Base-by-base conservation (phyloP, 2,888 invertebrate genomes). In the Poecilobothrus nobilitatus region DNA sequence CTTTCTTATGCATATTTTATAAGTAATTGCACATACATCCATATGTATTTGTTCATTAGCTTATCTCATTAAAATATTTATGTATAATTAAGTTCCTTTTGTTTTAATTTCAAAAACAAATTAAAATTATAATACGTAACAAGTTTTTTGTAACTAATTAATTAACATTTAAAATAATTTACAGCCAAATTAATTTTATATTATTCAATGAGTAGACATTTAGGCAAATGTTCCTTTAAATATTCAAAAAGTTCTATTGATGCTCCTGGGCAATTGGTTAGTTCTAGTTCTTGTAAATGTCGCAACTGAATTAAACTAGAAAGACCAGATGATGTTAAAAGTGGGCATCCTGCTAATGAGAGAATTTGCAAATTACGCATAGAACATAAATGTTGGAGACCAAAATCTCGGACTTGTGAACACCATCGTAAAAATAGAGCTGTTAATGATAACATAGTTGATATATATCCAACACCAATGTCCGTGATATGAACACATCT, bases 401-500 rank as follows among this genome's bases (percentile, higher is more conserved):
- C 95, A 78, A 95, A 94, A 83, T 97, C 96, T 71, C 95, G 86
- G 71, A 97, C 89, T 84, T 95, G 95, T 65, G 94, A 91, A 82
- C 96, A 97, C 96, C 96, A 97, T 75, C 97, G 89, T 74, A 97
- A 85, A 83, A 93, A 96, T 76, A 97, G 85, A 68, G 93, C 91
- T 69, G 89, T 90, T 73, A 97, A 84, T 66, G 95, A 92, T 77
- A 94, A 88, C 95, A 97, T 96, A 41, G 96, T 97, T 73, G 95
- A 95, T 78, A 97, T 90, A 83, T 97, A 97, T 21, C 96, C 95
- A 72, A 97, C 92, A 70, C 97, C 97, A 75, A 95, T 95, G 80
- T 97, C 96, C 71, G 96, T 95, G 79, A 97, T 91, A 82, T 95
- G 95, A 73, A 94, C 91, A 83, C 96, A 97, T 83, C 96, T 97